Conservation (phyloP, 1,140 invertebrate species). For the Bathynomus jamesi region DNA sequence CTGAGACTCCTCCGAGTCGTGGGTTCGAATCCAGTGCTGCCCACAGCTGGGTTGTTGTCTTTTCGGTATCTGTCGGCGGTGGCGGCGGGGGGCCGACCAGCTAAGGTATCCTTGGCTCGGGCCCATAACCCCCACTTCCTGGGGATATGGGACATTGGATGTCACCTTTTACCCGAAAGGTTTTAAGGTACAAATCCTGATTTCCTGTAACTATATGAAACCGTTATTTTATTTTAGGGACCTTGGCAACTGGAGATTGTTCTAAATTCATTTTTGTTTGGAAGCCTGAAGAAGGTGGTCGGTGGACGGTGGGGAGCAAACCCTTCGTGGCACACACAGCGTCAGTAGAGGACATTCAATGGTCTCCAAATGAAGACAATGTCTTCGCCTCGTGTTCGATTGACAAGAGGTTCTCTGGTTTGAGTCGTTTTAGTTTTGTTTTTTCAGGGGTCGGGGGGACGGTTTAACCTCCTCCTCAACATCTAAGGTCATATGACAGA, state of each 20-base stretch:
- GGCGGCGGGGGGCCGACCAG: constrained; percentile 77
- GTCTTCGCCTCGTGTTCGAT: constrained; percentile 93
- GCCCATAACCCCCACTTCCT: no score
- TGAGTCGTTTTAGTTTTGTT: neutral
- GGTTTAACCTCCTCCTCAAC: no score
- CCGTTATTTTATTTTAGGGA: constrained; percentile 90
- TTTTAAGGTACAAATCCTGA: constrained; percentile 80
- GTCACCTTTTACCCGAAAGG: constrained; percentile 96
- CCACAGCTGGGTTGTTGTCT: no score
- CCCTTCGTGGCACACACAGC: constrained; percentile 77
- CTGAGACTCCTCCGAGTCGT: no score
- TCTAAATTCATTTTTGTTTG: constrained; percentile 88
- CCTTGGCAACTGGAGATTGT: constrained; percentile 80
- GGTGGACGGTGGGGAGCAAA: constrained; percentile 82
- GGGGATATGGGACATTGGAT: no score
- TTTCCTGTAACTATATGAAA: constrained; percentile 91
- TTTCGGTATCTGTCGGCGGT: constrained; percentile 91
- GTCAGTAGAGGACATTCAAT: constrained; percentile 97
- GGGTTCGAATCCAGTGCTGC: no score
- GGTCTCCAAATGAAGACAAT: constrained; percentile 92
- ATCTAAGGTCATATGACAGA: no score
- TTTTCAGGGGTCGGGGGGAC: no score
- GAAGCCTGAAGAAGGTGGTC: constrained; percentile 62
- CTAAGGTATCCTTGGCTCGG: constrained; percentile 87
- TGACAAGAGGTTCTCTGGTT: constrained; percentile 61